Percentiles rank a stretch among this genome's conserved stretches.
phyloP scores from a whole-genome alignment of 2,113 vertebrate genomes.

The Oncorhynchus nerka region DNA sequence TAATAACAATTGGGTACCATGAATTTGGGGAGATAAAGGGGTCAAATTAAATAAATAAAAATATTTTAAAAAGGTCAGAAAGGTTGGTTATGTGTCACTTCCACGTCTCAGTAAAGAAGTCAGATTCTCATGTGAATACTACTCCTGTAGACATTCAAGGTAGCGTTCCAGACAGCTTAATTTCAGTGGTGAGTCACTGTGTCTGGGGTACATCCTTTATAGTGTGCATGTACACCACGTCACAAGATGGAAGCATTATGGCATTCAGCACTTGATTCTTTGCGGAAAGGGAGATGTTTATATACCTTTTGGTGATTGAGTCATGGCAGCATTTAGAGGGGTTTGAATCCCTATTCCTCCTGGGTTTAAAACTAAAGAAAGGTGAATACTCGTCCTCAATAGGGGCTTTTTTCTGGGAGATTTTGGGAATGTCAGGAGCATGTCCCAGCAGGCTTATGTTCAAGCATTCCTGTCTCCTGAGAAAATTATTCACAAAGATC shows the following conservation, averaged over 20 bases:
- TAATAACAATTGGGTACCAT: too few species aligned
- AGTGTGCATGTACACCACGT: background rate
- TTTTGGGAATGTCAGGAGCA: conserved; percentile 57
- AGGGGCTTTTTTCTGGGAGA: conserved; percentile 47
- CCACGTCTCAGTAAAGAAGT: background rate
- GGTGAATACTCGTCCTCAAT: conserved; percentile 7
- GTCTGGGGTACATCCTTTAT: conserved; percentile 48
- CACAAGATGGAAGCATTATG: background rate
- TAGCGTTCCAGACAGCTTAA: conserved; percentile 47
- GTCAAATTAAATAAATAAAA: too few species aligned
- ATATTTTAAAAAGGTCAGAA: background rate
- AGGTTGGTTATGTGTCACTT: background rate
- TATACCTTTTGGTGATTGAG: background rate
- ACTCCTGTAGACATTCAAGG: conserved; percentile 14
- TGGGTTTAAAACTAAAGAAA: conserved; percentile 21
- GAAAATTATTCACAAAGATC: conserved; percentile 71
- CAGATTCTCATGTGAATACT: background rate
- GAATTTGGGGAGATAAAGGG: too few species aligned
- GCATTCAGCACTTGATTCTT: conserved; percentile 19
- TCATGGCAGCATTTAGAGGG: background rate
- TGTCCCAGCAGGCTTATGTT: conserved; percentile 65
- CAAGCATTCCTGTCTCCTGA: conserved; percentile 75
- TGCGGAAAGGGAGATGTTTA: background rate
- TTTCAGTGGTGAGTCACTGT: conserved; percentile 54
- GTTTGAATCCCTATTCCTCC: background rate